These are phyloP conservation scores for Chloebia gouldiae DNA, from an alignment of 2,113 vertebrate species.

Conservation along the genomic window DNA sequence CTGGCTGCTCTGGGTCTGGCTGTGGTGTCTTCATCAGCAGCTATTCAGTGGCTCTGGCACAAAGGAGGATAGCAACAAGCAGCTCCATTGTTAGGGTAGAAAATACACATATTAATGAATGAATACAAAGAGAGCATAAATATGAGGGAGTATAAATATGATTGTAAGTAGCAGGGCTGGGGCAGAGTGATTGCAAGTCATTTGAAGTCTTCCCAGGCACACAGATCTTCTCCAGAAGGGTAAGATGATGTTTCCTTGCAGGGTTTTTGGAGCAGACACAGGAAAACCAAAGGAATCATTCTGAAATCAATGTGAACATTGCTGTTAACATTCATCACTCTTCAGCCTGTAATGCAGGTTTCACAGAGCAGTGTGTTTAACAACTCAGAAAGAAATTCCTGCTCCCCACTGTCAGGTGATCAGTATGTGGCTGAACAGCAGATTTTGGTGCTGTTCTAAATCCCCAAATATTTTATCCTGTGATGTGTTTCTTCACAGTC, in stretches of 20 bases:
- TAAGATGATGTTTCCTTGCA: background rate
- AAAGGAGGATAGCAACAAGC: background rate
- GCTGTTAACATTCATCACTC: background rate
- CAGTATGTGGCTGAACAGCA: background rate
- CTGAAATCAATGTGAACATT: background rate
- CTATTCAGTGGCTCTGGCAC: background rate
- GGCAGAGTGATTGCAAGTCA: background rate
- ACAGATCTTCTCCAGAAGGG: background rate
- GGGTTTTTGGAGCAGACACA: background rate
- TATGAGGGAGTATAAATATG: background rate
- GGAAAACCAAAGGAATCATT: background rate
- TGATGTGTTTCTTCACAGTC: background rate
- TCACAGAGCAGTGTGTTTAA: background rate
- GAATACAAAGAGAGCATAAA: background rate
- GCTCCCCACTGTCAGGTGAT: background rate
- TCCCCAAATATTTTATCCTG: background rate
- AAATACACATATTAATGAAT: background rate
- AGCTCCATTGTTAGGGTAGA: background rate
- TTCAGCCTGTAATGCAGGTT: background rate
- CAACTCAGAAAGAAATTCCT: background rate
- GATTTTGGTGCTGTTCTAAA: background rate
- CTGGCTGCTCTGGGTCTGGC: background rate
- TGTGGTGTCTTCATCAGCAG: background rate
- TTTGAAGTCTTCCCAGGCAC: background rate
- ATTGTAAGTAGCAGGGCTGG: background rate